Percentiles rank a stretch among this genome's conserved stretches.
Conservation (phyloP, 2,113 vertebrate species). For the Sinocyclocheilus anophthalmus region DNA sequence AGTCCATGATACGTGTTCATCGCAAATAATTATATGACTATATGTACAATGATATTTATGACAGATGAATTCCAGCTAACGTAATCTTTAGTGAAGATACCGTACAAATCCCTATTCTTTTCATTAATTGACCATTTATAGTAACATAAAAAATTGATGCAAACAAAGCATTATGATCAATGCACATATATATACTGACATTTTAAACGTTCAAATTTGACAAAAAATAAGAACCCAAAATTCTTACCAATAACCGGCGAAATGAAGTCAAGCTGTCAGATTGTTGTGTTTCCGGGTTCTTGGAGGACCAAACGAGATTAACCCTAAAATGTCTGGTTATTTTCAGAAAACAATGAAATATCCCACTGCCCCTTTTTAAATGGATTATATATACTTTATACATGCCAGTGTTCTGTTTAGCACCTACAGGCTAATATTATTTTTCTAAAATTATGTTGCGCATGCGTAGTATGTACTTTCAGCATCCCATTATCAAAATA, state of each 20-base stretch:
- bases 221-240: neutral
- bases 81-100: neutral
- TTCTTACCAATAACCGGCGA: neutral
- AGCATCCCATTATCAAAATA: neutral
- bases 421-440: neutral
- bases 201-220: neutral
- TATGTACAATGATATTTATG: neutral
- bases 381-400: neutral
- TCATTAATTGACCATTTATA: neutral
- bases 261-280: neutral
- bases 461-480: neutral
- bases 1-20: neutral
- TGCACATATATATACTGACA: neutral
- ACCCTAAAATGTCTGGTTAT: neutral
- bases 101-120: neutral
- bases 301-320: neutral
- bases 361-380: accelerated
- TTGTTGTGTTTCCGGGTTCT: conserved; percentile 38
- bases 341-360: neutral
- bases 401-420: neutral
- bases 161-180: neutral
- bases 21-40: neutral
- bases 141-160: neutral
- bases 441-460: neutral
- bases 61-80: neutral